Evolutionary conservation across 2,797 vertebrate genomes (phyloP).

Genomic region (Phoeniculus purpureus): DNA sequence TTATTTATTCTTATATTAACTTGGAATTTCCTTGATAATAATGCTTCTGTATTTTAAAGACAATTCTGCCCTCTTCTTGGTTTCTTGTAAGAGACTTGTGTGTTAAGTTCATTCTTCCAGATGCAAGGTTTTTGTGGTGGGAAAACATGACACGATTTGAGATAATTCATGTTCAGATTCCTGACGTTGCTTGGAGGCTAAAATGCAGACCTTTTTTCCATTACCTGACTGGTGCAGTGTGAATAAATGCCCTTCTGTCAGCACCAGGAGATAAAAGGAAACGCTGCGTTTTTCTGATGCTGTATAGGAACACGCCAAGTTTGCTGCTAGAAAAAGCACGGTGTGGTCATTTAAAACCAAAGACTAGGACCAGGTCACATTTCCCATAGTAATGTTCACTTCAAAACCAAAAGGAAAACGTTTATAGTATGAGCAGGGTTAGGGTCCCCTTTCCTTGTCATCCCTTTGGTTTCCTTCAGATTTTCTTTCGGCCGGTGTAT

Average conservation of each 20-base stretch:
- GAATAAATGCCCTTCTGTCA: neutral
- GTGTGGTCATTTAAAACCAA: neutral
- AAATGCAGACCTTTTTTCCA: neutral
- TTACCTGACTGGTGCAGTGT: neutral
- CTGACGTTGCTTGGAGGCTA: neutral
- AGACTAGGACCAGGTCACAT: neutral
- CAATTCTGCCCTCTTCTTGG: neutral
- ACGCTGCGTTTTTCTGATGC: neutral
- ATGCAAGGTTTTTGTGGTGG: neutral
- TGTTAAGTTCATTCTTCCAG: neutral
- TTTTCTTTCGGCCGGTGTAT: neutral
- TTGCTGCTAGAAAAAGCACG: neutral
- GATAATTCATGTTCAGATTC: neutral
- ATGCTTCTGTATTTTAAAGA: neutral
- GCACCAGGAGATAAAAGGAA: neutral
- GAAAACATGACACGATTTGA: neutral
- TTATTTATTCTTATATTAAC: neutral
- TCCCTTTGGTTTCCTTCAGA: neutral
- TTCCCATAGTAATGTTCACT: neutral
- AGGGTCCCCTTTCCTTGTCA: neutral
- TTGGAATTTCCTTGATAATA: neutral
- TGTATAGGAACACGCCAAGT: neutral
- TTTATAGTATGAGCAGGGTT: neutral
- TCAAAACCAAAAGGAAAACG: neutral
- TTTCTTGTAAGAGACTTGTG: neutral